Percentiles rank a stretch among this genome's conserved stretches.
Evolutionary conservation across 2,797 vertebrate genomes (phyloP).

Genomic region (Anguilla marmorata): DNA sequence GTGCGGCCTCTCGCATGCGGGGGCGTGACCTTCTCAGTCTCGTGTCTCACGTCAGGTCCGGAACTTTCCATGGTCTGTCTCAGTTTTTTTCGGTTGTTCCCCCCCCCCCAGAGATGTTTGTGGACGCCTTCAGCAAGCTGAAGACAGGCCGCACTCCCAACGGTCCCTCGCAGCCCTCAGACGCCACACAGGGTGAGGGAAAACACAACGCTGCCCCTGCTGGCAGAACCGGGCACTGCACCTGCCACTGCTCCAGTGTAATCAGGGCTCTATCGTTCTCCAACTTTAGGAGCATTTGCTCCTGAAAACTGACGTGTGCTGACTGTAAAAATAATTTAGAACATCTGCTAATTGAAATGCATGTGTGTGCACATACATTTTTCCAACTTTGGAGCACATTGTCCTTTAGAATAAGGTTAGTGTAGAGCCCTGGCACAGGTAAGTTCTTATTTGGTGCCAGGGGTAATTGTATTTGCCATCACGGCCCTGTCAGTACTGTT

Average conservation of each 20-base stretch:
- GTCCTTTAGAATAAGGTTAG: neutral
- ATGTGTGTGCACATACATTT: too few species aligned
- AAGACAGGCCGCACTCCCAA: slow-evolving; percentile 49
- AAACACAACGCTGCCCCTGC: neutral
- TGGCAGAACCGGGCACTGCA: neutral
- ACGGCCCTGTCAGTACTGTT: neutral
- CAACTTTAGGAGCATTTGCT: too few species aligned
- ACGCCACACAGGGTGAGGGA: slow-evolving; percentile 39
- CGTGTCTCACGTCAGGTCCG: neutral
- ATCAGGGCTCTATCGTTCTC: neutral
- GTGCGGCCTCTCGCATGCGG: neutral
- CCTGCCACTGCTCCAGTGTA: neutral
- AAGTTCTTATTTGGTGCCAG: too few species aligned
- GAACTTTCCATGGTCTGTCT: neutral
- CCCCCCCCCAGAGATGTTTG: slow-evolving; percentile 58
- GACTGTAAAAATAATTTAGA: neutral
- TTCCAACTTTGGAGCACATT: neutral
- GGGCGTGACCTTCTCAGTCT: neutral
- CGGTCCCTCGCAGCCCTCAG: slow-evolving; percentile 29
- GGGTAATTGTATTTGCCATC: too few species aligned
- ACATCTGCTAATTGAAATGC: too few species aligned
- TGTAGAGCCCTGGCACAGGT: too few species aligned
- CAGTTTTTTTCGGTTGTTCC: neutral
- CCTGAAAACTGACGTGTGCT: too few species aligned
- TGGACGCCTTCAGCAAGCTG: slow-evolving; percentile 63